Evolutionary conservation across 92 coral and sea anemone species (phyloP).

Genomic region (Galaxea fascicularis): DNA sequence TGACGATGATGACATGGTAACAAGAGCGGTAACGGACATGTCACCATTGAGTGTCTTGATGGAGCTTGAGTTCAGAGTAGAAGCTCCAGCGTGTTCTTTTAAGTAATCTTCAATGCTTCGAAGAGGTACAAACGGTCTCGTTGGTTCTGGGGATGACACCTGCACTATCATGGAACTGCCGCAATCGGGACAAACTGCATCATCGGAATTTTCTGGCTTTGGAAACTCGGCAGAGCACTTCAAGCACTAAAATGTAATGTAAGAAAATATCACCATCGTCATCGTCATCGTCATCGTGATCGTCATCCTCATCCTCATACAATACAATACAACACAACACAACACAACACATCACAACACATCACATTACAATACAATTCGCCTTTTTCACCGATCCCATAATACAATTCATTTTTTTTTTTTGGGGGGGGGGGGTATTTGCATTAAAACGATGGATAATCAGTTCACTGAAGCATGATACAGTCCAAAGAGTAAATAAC

Average conservation of each 20-base stretch:
- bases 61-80: slow-evolving; percentile 54
- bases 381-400: too few species aligned
- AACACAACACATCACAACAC: too few species aligned
- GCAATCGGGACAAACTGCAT: slow-evolving; percentile 78
- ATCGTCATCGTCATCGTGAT: too few species aligned
- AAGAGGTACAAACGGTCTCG: slow-evolving; percentile 11
- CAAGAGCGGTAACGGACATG: slow-evolving; percentile 37
- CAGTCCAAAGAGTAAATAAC: too few species aligned
- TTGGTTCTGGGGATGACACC: slow-evolving; percentile 54
- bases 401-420: too few species aligned
- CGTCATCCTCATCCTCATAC: too few species aligned
- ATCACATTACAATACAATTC: too few species aligned
- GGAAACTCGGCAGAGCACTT: slow-evolving; percentile 85
- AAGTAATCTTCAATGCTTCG: background rate
- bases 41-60: slow-evolving; percentile 25
- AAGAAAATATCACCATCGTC: background rate
- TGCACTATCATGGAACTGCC: slow-evolving; percentile 80
- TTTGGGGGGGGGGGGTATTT: too few species aligned
- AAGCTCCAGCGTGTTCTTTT: slow-evolving; percentile 1
- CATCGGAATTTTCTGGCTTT: slow-evolving; percentile 44
- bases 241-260: slow-evolving; percentile 63
- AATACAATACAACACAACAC: too few species aligned
- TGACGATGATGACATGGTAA: slow-evolving; percentile 24
- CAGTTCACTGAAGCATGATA: too few species aligned
- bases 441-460: too few species aligned